These are phyloP conservation scores for Tetraneura akinire DNA, from an alignment of 1,140 invertebrate species.

Conservation along the genomic window DNA sequence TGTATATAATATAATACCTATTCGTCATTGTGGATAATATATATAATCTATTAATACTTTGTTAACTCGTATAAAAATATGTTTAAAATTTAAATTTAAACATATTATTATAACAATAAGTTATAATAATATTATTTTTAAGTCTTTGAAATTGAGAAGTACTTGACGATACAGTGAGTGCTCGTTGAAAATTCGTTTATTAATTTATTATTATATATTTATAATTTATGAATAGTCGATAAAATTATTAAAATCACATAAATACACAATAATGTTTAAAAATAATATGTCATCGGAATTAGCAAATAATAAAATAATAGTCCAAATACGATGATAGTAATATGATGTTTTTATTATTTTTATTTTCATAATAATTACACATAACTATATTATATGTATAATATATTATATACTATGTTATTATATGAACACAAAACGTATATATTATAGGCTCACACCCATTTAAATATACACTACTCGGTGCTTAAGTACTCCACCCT, in stretches of 20 bases:
- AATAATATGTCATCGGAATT: not conserved
- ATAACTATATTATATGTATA: not conserved
- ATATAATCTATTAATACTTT: too few species aligned
- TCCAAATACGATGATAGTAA: too few species aligned
- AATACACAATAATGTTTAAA: not conserved
- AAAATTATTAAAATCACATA: too few species aligned
- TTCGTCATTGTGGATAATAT: not conserved
- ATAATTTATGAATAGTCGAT: too few species aligned
- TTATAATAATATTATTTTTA: too few species aligned
- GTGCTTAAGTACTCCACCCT: not conserved
- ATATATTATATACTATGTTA: not conserved
- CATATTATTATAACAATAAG: too few species aligned
- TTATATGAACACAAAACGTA: slow-evolving; percentile 16
- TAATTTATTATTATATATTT: not conserved
- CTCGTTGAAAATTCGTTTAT: slow-evolving; percentile 1
- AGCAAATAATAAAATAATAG: not conserved
- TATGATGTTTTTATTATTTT: too few species aligned
- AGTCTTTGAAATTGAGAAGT: not conserved
- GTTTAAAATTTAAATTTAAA: too few species aligned
- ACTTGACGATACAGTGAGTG: not conserved
- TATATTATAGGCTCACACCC: not conserved
- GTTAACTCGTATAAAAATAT: too few species aligned
- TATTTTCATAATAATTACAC: too few species aligned
- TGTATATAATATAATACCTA: not conserved
- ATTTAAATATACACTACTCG: slow-evolving; percentile 42